Evolutionary conservation across 1,140 invertebrate genomes (phyloP), one percentile per base, ranked within the genome.

Genomic region (Leptonema lineaticorne): DNA sequence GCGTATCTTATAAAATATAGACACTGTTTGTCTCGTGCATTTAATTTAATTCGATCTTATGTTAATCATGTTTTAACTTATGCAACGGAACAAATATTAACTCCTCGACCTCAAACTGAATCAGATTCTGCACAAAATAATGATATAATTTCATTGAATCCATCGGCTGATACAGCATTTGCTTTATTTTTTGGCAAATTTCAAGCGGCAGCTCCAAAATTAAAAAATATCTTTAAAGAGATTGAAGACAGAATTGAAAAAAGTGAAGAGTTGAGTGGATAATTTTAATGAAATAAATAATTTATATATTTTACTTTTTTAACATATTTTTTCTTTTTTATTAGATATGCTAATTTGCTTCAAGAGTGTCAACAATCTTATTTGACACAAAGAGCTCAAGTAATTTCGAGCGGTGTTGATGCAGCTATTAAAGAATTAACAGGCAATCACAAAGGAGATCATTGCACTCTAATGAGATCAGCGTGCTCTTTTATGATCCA

Each of bases 141-240:
- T 30, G 80, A 76, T 30, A 71, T 70, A 62, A 69, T 67, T 67
- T 71, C 67, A 59, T 69, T 73, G n/a, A 67, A 59, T 28, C 60
- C 68, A 11, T 74, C 75, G 67, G 79, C 85, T 0, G 92, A 95
- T 75, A 89, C 93, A 27, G 90, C 92, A 0, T 92, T 95, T 77
- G 93, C 94, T 0, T 78, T 96, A 0, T 95, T 95, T 76, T 98
- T 97, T 78, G 95, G 95, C 0, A 95, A 96, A 80, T 97, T 97
- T 81, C 91, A 95, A 79, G 90, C 92, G 0, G 90, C 92, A 63
- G 89, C 95, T 0, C 88, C 90, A 0, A 91, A 94, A 77, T 85
- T 95, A 0, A 92, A 89, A 74, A 84, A 88, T 46, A 85, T 97
- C 3, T 90, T 95, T 63, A 87, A 88, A 67, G 87, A 95, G 73